Evolutionary conservation across 1,140 invertebrate species (phyloP), one percentile per base, ranked within the genome.

Genomic region (Musca domestica): DNA sequence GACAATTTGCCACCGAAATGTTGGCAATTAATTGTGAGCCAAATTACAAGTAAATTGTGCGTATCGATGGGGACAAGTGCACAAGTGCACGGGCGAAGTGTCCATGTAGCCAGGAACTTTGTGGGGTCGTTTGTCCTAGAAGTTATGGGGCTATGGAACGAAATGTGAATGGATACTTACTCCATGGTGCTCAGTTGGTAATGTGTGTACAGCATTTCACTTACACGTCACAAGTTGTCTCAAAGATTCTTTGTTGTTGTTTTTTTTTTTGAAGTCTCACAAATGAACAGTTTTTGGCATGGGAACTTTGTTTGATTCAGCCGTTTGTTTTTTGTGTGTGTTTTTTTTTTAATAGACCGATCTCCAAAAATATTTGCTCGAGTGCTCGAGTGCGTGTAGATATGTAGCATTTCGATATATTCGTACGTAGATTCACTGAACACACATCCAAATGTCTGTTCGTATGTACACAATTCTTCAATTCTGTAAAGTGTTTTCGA

Each of bases 361-460:
- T 66, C 30, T 66, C 49, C 47, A 65, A 48, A 49, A 65, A 65
- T 65, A 48, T 48, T 23, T 20, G 34, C 47, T n/a, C 47, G 54
- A n/a, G 27, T 20, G 19, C 20, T 54, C 7, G 15, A 54, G 12
- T 15, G 23, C 20, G 23, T 54, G 23, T 25, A 30, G 25, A 27
- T n/a, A 58, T 48, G 15, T 15, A 48, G 15, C 47, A 15, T n/a
- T 15, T n/a, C 47, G 47, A 15, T 48, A 51, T 17, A 51, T 51
- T 5, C 48, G 20, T 5, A 51, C 20, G n/a, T 51, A 51, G 9
- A 22, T 51, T 20, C 20, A 22, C 41, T 34, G 25, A 61, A 61
- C 41, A 58, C 23, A n/a, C 54, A 58, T 30, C 23, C 15, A 10
- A 20, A 52, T 52, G 49, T 17, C 12, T 17, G 10, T 52, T 17